Base-by-base conservation (phyloP, 2,113 vertebrate genomes). In the Micronisus gabar region DNA sequence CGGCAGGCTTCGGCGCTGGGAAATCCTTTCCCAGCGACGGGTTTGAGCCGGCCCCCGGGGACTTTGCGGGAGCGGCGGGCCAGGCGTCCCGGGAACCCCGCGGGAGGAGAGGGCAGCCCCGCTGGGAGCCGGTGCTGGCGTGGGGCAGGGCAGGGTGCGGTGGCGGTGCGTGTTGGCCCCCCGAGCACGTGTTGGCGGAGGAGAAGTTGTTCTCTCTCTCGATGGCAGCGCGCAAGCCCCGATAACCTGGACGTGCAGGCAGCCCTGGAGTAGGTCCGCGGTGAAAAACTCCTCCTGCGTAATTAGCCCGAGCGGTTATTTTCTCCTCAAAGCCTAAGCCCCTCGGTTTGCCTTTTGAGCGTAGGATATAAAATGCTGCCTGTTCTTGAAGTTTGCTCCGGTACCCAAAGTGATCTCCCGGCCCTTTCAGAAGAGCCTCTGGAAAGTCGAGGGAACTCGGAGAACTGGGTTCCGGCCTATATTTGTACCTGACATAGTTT, bases 401-500 rank as follows among this genome's bases (percentile, higher is more conserved):
- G 40, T 71, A 66, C 32, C 65, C 68, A 27, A 41, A 79, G 82
- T 32, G 36, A 84, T 85, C 48, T 94, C 63, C 45, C 3, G 8
- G 47, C 47, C 74, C 52, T 88, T 47, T 50, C n/a, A 38, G 61
- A 75, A 94, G 68, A 83, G 78, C 81, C 89, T 91, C 48, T 72
- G 93, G 86, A 76, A 97, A 81, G 84, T 96, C 81, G 34, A 96
- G 62, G 61, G 45, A 92, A 84, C 85, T 96, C 70, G 47, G 48
- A 86, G 88, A 97, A 96, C 81, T 86, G 78, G 92, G 82, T 65
- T 81, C 84, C 4, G 65, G 84, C 86, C 96, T 93, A 94, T 83
- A 93, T 89, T 93, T 96, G 68, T 95, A 92, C 55, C 25, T 93
- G 83, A 93, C 95, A 84, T 47, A 96, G 87, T 74, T 95, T 80